Evolutionary conservation across 1,140 invertebrate species (phyloP).

Genomic region (Achatina immaculata): DNA sequence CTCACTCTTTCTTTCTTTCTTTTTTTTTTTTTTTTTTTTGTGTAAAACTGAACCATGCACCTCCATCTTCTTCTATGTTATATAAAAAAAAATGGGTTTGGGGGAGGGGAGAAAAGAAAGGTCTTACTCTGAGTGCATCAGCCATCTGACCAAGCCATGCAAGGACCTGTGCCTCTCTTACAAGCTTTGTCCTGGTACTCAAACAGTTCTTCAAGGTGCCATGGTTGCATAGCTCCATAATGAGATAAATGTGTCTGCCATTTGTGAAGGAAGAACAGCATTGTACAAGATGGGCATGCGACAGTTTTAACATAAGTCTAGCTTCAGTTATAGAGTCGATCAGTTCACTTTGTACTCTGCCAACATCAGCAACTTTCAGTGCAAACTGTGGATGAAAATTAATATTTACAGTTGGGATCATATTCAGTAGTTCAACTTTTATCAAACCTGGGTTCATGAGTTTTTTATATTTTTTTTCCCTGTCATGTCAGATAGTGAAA

Average conservation of each 20-base stretch:
- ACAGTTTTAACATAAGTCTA: slow-evolving; percentile 21
- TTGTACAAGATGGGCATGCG: slow-evolving; percentile 25
- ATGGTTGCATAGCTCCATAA: slow-evolving; percentile 17
- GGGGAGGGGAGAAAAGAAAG: no score
- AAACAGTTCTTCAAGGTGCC: slow-evolving; percentile 16
- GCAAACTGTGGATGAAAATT: slow-evolving; percentile 18
- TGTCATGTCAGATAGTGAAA: not conserved
- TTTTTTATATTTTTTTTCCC: not conserved
- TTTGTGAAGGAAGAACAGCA: slow-evolving; percentile 8
- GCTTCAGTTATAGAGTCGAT: not conserved
- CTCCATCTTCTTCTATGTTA: no score
- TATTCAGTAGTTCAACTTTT: not conserved
- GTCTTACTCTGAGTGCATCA: slow-evolving; percentile 32
- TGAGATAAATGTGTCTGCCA: not conserved
- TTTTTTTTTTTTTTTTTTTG: no score
- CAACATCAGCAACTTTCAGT: slow-evolving; percentile 3
- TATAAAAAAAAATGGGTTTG: no score
- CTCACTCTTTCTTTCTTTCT: no score
- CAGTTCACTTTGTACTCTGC: not conserved
- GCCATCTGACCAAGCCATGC: slow-evolving; percentile 21
- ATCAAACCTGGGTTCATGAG: not conserved
- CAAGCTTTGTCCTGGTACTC: not conserved
- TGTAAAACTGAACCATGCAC: no score
- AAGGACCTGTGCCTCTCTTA: slow-evolving; percentile 9
- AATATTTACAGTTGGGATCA: not conserved